Base-by-base conservation (phyloP, 2,113 vertebrate species). In the Edolisoma coerulescens region DNA sequence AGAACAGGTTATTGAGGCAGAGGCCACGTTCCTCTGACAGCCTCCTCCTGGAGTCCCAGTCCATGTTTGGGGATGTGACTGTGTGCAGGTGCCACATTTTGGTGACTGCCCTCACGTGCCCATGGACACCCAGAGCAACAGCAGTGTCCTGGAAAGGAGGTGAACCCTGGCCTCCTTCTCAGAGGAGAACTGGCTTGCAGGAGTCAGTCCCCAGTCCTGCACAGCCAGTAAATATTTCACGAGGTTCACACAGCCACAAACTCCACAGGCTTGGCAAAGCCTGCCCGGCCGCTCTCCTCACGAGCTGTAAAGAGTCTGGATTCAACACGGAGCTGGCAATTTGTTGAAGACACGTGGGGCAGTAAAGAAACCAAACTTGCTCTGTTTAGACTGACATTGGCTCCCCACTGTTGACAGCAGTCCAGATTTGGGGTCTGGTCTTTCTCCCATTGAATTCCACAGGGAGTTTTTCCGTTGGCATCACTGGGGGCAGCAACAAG, bases 401-500 rank as follows among this genome's bases (percentile, higher is more conserved):
- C 89, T 87, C 52, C 68, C 35, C 73, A 63, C 54, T 61, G 47
- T 41, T 84, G 87, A 84, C 70, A 79, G 68, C 82, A 64, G 67
- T 90, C 87, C 85, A 97, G 77, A 52, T 79, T 35, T 68, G 56
- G 91, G 92, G 74, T 90, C 95, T 96, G 95, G 65, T 94, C 91
- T 95, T 96, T 87, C 87, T 95, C 89, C 74, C 82, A 45, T 13
- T 84, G 78, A 95, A 96, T 85, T 74, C 96, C 89, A 42, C 35
- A 65, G 93, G 92, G 87, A 93, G 61, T 89, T 96, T 93, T 95
- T 89, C 90, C 3, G 0, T 80, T 96, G 92, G 83, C 93, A 82
- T 97, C 94, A n/a, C 30, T 35, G 41, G 70, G 89, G 89, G 76
- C 92, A 96, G 94, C 28, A 90, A 94, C 26, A 96, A 94, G 78